phyloP scores from a whole-genome alignment of 2,797 vertebrate genomes.

The Hemitrygon akajei region DNA sequence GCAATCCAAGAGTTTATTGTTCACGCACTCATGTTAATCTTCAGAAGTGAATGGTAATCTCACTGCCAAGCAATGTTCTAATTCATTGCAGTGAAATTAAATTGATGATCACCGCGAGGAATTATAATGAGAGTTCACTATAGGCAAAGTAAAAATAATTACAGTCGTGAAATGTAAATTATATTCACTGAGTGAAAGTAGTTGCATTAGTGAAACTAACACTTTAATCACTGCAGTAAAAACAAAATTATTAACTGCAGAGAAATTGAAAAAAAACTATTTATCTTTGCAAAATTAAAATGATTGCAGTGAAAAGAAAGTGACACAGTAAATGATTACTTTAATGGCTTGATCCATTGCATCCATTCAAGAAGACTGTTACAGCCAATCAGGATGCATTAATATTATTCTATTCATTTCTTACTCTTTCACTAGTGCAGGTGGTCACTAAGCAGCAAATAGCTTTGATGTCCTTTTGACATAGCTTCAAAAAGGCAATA shows the following conservation, averaged over 20 bases:
- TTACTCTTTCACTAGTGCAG: background rate
- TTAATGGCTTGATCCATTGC: constrained; percentile 32
- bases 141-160: constrained; percentile 35
- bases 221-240: constrained; percentile 31
- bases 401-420: constrained; percentile 6
- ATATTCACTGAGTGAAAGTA: constrained; percentile 32
- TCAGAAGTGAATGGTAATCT: constrained; percentile 26
- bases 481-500: background rate
- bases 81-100: constrained; percentile 34
- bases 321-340: constrained; percentile 24
- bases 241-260: constrained; percentile 35
- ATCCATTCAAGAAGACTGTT: constrained; percentile 31
- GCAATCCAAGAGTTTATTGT: constrained; percentile 22
- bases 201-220: constrained; percentile 35
- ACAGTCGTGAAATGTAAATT: constrained; percentile 32
- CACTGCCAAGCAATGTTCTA: constrained; percentile 33
- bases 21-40: constrained; percentile 27
- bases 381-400: background rate
- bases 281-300: constrained; percentile 27
- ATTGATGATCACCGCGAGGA: constrained; percentile 18
- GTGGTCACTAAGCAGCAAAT: background rate
- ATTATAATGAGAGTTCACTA: constrained; percentile 35
- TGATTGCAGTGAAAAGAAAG: constrained; percentile 30
- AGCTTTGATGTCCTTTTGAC: background rate
- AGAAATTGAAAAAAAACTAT: constrained; percentile 30